Conservation (phyloP, 2,888 invertebrate species). For the Scaptomyza caliginosa region DNA sequence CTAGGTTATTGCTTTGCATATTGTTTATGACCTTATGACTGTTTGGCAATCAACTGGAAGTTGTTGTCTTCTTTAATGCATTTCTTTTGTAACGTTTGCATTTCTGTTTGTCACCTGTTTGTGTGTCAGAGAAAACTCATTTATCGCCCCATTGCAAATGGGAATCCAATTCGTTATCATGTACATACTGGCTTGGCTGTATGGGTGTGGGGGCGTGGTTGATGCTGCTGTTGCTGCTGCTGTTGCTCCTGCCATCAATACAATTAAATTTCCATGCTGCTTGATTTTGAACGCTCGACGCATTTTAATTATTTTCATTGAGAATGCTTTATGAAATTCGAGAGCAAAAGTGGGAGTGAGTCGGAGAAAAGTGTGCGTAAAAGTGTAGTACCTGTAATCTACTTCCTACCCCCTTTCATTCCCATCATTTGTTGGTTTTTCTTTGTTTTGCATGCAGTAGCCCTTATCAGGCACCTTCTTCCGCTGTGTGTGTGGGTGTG, state of each 20-base stretch:
- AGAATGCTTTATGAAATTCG: conserved; percentile 73
- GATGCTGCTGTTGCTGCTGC: neutral
- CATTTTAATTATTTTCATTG: conserved; percentile 79
- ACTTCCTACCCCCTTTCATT: neutral
- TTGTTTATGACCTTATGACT: neutral
- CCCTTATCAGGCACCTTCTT: conserved; percentile 58
- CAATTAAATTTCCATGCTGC: conserved; percentile 78
- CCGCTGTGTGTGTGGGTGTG: conserved; percentile 53
- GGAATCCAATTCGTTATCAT: conserved; percentile 42
- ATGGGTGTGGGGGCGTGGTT: conserved; percentile 5
- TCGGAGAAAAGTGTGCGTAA: neutral
- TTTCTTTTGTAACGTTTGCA: conserved; percentile 32
- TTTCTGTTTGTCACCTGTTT: conserved; percentile 49
- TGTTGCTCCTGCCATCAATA: conserved; percentile 54
- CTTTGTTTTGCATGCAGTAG: neutral
- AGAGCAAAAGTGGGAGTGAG: conserved; percentile 30
- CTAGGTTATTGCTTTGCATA: conserved; percentile 5
- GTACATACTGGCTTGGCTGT: conserved; percentile 1
- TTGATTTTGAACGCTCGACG: conserved; percentile 75
- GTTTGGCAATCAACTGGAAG: conserved; percentile 17
- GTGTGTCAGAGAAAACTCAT: conserved; percentile 49
- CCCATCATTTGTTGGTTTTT: neutral
- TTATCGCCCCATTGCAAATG: conserved; percentile 51
- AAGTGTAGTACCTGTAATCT: conserved; percentile 8
- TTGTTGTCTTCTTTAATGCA: conserved; percentile 9